phyloP scores from a whole-genome alignment of 2,888 invertebrate species.

The Mythimna vitellina region DNA sequence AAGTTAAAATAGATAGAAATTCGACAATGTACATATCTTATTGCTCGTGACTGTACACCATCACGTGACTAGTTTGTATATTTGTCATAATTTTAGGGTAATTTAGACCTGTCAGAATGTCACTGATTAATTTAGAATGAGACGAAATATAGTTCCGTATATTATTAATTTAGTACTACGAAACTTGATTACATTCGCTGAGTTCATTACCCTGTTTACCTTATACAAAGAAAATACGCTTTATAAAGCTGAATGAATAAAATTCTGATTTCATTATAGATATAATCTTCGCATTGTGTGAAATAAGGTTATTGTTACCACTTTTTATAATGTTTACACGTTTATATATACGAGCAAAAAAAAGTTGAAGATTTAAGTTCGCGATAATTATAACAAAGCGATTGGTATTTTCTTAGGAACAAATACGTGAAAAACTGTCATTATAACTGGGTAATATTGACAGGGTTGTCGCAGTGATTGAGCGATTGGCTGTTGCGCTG shows the following conservation, averaged over 20 bases:
- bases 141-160: constrained; percentile 16
- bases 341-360: neutral
- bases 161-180: constrained; percentile 7
- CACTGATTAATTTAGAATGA: constrained; percentile 38
- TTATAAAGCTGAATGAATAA: neutral
- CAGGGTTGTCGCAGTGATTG: too few relatives aligned
- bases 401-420: too few relatives aligned
- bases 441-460: too few relatives aligned
- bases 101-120: constrained; percentile 34
- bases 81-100: constrained; percentile 46
- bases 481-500: too few relatives aligned
- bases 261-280: constrained; percentile 23
- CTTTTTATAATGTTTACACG: neutral
- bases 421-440: too few relatives aligned
- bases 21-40: too few relatives aligned
- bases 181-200: constrained; percentile 3
- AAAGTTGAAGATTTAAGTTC: neutral
- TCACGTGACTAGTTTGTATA: constrained; percentile 21
- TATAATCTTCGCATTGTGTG: constrained; percentile 17
- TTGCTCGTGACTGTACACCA: neutral
- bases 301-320: neutral
- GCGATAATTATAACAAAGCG: neutral
- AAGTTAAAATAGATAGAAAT: too few relatives aligned
- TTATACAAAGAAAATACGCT: constrained; percentile 27
- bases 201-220: constrained; percentile 20